A percentile compares a stretch with the other conserved stretches of the same genome.
These are phyloP conservation scores for Choristoneura fumiferana DNA, from an alignment of 1,140 invertebrate genomes.

Conservation along the genomic window DNA sequence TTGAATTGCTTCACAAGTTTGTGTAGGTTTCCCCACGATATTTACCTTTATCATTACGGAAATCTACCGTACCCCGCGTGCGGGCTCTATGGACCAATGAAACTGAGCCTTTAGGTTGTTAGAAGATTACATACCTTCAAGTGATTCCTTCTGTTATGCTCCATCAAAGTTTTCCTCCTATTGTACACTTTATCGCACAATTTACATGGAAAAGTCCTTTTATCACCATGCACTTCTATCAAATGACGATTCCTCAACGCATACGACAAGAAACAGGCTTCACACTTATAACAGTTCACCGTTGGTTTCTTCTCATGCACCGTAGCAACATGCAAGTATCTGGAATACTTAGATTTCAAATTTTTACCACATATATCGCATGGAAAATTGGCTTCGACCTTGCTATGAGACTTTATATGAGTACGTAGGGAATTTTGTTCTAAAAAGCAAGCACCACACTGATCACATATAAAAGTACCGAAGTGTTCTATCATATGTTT, in stretches of 20 bases:
- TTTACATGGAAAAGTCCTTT: constrained; percentile 60
- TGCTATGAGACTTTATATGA: constrained; percentile 57
- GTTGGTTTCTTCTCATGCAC: constrained; percentile 64
- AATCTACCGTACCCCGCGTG: no score
- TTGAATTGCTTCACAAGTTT: no score
- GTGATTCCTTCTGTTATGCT: constrained; percentile 61
- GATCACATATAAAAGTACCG: constrained; percentile 61
- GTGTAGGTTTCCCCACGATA: no score
- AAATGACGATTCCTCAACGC: constrained; percentile 56
- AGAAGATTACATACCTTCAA: constrained; percentile 58
- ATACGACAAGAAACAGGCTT: constrained; percentile 59
- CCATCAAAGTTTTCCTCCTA: constrained; percentile 62
- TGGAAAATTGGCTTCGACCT: constrained; percentile 53
- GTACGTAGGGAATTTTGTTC: constrained; percentile 52
- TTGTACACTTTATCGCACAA: constrained; percentile 68
- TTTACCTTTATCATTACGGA: no score
- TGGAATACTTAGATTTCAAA: constrained; percentile 62
- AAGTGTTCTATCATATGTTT: constrained; percentile 69
- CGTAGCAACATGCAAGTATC: constrained; percentile 53
- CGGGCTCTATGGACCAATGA: no score
- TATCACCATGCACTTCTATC: constrained; percentile 63
- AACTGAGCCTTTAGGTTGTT: no score
- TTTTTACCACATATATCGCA: constrained; percentile 67
- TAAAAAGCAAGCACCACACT: constrained; percentile 61
- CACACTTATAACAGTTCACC: constrained; percentile 65